A percentile compares a stretch with the other conserved stretches of the same genome.
Conservation (phyloP, 53 echinoderm and acorn worm genomes). For the Temnopleurus reevesii region DNA sequence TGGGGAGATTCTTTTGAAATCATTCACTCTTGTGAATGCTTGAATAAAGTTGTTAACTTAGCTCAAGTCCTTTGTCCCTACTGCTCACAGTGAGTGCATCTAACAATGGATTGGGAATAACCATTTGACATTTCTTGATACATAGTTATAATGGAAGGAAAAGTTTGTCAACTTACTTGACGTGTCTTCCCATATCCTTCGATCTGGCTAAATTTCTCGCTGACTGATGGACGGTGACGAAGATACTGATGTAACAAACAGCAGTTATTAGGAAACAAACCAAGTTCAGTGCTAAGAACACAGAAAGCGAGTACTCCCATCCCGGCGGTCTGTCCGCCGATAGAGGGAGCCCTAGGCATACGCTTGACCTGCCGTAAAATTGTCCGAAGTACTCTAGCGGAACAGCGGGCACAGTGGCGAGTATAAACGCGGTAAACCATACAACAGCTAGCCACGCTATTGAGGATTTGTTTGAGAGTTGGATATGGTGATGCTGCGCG, state of each 20-base stretch:
- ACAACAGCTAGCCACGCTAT: not conserved
- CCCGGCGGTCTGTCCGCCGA: slow-evolving; percentile 45
- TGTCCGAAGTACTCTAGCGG: slow-evolving; percentile 54
- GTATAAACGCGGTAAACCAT: slow-evolving; percentile 45
- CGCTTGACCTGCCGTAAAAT: slow-evolving; percentile 64
- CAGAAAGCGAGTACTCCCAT: slow-evolving; percentile 61
- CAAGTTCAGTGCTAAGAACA: slow-evolving; percentile 66
- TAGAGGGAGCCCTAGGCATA: slow-evolving; percentile 65
- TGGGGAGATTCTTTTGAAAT: too few relatives aligned
- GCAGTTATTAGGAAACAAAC: slow-evolving; percentile 52
- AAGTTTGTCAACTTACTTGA: slow-evolving; percentile 3
- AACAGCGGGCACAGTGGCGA: slow-evolving; percentile 58
- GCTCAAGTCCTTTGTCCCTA: too few relatives aligned
- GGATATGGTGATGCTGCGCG: slow-evolving; percentile 16
- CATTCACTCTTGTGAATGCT: too few relatives aligned
- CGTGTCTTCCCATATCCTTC: not conserved
- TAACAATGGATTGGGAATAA: too few relatives aligned
- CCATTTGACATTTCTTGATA: too few relatives aligned
- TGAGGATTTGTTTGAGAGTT: slow-evolving; percentile 55
- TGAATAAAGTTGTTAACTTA: too few relatives aligned
- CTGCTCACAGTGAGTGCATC: too few relatives aligned
- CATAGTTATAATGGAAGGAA: too few relatives aligned
- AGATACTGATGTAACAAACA: slow-evolving; percentile 54
- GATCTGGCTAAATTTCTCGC: not conserved
- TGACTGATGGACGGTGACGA: slow-evolving; percentile 48